Evolutionary conservation across 2,113 vertebrate genomes (phyloP).

Genomic region (Eretmochelys imbricata): DNA sequence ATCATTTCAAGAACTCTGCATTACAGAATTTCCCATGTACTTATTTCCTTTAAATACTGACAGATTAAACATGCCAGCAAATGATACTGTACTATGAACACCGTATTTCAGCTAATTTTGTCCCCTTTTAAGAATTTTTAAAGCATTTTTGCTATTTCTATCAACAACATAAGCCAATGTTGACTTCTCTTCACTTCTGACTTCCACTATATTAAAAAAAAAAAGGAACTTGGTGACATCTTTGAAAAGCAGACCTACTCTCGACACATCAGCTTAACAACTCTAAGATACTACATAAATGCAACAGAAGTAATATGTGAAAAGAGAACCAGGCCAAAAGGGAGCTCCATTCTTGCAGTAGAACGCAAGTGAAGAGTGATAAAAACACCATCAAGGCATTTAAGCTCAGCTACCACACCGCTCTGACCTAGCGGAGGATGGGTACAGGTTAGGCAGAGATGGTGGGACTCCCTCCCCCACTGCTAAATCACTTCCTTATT

Average conservation of each 20-base stretch:
- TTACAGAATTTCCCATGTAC: neutral
- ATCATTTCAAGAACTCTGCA: conserved; percentile 3
- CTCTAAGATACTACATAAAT: neutral
- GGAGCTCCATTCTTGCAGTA: neutral
- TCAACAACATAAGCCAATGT: neutral
- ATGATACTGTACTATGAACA: neutral
- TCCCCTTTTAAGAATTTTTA: neutral
- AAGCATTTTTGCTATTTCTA: neutral
- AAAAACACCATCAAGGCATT: neutral
- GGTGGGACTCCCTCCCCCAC: neutral
- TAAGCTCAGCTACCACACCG: neutral
- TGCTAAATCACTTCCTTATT: neutral
- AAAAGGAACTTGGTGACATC: neutral
- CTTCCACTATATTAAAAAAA: no score
- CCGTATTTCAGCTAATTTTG: neutral
- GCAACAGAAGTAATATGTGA: neutral
- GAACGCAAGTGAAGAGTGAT: neutral
- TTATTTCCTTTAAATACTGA: neutral
- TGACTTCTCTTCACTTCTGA: neutral
- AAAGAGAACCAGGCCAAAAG: neutral
- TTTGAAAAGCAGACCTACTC: neutral
- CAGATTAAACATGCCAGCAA: neutral
- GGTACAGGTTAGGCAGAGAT: neutral
- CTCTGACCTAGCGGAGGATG: neutral
- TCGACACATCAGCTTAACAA: neutral